phyloP scores from a whole-genome alignment of 2,888 invertebrate species.

The Drosophila aldrichi region DNA sequence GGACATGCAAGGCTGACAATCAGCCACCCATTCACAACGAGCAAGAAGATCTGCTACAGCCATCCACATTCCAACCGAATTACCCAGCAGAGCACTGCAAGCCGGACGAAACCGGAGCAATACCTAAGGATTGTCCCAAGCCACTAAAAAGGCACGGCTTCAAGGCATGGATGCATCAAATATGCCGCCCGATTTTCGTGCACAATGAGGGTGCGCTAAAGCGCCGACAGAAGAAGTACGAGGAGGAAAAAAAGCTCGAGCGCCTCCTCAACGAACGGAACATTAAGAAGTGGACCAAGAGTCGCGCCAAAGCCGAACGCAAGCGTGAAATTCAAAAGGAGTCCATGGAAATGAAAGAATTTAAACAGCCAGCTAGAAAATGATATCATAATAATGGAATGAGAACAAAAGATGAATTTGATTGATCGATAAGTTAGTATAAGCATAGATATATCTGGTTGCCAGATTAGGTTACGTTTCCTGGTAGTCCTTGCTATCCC shows the following conservation, averaged over 20 bases:
- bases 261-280: slow-evolving; percentile 22
- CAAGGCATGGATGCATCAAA: slow-evolving; percentile 50
- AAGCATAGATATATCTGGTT: too few relatives aligned
- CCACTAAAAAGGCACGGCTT: neutral
- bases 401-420: too few relatives aligned
- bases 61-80: neutral
- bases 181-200: slow-evolving; percentile 55
- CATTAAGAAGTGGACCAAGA: slow-evolving; percentile 51
- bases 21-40: slow-evolving; percentile 15
- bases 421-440: too few relatives aligned
- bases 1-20: neutral
- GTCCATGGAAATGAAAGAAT: neutral
- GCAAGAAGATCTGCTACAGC: neutral
- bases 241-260: slow-evolving; percentile 18
- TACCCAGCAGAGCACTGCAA: neutral
- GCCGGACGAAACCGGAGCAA: neutral
- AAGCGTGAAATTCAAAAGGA: slow-evolving; percentile 10
- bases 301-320: slow-evolving; percentile 21
- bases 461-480: too few relatives aligned
- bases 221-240: neutral
- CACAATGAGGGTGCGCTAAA: slow-evolving; percentile 46
- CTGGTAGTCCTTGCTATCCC: too few relatives aligned
- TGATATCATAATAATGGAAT: too few relatives aligned
- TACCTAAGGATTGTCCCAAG: neutral
- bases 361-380: neutral